These are phyloP conservation scores for Pipistrellus pipistrellus DNA, from an alignment of 2,797 vertebrate species.

Conservation along the genomic window DNA sequence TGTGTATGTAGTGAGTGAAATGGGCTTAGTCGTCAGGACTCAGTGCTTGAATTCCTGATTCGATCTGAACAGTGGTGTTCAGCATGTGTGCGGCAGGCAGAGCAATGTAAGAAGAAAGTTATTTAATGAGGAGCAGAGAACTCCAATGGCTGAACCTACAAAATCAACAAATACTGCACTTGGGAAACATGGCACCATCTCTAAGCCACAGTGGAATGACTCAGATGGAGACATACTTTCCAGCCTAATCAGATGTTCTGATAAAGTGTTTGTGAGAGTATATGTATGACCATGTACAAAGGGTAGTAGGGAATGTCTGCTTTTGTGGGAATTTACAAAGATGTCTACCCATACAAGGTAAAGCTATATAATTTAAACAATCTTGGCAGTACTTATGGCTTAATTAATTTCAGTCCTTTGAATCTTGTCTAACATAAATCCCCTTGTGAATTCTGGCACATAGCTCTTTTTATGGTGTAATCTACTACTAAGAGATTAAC, in stretches of 20 bases:
- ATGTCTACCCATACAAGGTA: background rate
- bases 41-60: background rate
- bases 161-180: background rate
- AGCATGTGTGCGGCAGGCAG: background rate
- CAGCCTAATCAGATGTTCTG: background rate
- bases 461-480: background rate
- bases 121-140: conserved; percentile 12
- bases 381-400: conserved; percentile 5
- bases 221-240: conserved; percentile 32
- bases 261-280: background rate
- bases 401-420: conserved; percentile 51
- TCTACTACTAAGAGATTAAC: conserved; percentile 26
- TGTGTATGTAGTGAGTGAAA: background rate
- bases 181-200: background rate
- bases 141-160: background rate
- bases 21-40: background rate
- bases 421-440: background rate
- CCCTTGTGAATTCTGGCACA: background rate
- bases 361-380: conserved; percentile 32
- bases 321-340: conserved; percentile 36
- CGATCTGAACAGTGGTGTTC: background rate
- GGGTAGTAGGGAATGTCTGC: background rate
- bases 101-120: background rate
- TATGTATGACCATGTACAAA: background rate
- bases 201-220: background rate